Conservation (phyloP, 2,797 vertebrate species). For the Tolypeutes matacus region DNA sequence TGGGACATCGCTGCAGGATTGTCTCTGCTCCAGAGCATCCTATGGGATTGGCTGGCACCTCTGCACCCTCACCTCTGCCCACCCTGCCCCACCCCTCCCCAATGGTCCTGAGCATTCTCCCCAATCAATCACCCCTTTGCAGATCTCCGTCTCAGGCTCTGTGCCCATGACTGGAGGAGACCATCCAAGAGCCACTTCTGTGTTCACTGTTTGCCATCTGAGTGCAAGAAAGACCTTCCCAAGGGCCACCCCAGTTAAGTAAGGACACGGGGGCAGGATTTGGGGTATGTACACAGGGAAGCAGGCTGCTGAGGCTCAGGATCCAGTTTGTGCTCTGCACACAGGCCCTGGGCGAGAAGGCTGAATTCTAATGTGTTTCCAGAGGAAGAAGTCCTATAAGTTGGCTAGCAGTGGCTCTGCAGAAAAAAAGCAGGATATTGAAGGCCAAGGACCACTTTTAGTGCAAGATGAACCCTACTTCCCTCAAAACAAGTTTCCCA, state of each 20-base stretch:
- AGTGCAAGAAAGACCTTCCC: neutral
- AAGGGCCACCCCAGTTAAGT: neutral
- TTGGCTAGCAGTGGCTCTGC: neutral
- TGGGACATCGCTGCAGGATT: neutral
- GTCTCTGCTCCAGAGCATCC: neutral
- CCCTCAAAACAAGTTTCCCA: too few relatives aligned
- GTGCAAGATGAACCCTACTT: neutral
- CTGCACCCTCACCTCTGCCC: neutral
- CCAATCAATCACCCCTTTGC: neutral
- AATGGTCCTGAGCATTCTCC: neutral
- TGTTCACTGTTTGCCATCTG: neutral
- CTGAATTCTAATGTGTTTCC: neutral
- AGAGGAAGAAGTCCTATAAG: neutral
- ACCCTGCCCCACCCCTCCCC: too few relatives aligned
- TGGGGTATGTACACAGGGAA: neutral
- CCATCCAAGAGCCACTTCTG: neutral
- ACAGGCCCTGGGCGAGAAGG: neutral
- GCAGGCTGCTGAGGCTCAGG: neutral
- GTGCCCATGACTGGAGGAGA: neutral
- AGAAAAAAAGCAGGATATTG: neutral
- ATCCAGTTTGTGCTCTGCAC: neutral
- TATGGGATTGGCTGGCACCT: too few relatives aligned
- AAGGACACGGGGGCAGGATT: neutral
- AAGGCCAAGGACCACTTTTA: neutral
- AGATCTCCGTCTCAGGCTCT: neutral